phyloP scores from a whole-genome alignment of 2,113 vertebrate species.

The Hemicordylus capensis region DNA sequence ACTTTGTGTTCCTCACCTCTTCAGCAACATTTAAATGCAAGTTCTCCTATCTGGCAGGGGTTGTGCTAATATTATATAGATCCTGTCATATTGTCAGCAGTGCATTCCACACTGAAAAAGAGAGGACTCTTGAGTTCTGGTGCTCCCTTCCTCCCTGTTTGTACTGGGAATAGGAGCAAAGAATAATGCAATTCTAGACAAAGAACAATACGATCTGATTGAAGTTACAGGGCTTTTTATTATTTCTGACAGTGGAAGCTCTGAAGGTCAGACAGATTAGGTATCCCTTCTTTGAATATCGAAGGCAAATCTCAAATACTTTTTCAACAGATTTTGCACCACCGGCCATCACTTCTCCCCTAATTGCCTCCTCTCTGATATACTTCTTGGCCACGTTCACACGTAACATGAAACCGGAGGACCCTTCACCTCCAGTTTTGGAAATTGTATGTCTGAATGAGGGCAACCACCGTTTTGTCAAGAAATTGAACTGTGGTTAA shows the following conservation, averaged over 20 bases:
- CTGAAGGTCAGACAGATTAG: conserved; percentile 63
- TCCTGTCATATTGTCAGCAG: conserved; percentile 46
- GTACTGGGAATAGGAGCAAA: conserved; percentile 13
- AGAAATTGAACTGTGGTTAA: too few relatives aligned
- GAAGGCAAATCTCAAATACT: conserved; percentile 51
- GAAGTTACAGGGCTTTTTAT: conserved; percentile 58
- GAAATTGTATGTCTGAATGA: too few relatives aligned
- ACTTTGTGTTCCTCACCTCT: conserved; percentile 56
- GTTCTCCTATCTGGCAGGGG: conserved; percentile 56
- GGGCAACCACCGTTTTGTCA: too few relatives aligned
- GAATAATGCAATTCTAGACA: conserved; percentile 19
- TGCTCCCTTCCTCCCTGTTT: conserved; percentile 35
- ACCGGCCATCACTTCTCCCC: neutral
- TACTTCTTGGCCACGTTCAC: too few relatives aligned
- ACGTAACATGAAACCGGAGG: too few relatives aligned
- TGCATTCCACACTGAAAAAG: conserved; percentile 28
- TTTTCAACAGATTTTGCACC: neutral
- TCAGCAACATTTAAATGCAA: conserved; percentile 65
- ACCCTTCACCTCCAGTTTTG: too few relatives aligned
- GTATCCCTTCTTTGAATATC: conserved; percentile 48
- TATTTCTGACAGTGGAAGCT: conserved; percentile 58
- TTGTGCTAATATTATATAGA: conserved; percentile 66
- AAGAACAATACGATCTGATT: conserved; percentile 56
- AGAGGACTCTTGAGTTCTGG: conserved; percentile 55
- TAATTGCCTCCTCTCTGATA: neutral